Base-by-base conservation (phyloP, 2,797 vertebrate species). In the Microchirus variegatus region DNA sequence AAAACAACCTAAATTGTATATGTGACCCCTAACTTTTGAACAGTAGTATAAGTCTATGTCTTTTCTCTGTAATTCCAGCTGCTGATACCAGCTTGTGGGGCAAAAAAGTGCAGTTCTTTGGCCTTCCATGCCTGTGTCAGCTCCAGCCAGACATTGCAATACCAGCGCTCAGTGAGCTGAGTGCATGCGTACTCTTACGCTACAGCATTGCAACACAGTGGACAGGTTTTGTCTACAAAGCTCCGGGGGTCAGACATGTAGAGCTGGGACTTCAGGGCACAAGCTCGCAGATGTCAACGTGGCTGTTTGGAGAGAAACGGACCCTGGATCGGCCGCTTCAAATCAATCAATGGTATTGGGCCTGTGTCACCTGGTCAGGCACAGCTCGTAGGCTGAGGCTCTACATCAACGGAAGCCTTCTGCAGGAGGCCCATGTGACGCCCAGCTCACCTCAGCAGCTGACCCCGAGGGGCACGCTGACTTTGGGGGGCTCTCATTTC, bases 191-290 rank as follows among this genome's bases (percentile, higher is more conserved):
- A 1, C 73, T 72, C 26, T 47, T 94, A 36, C 58, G 31, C 5
- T 47, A 37, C 10, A 15, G 16, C 0, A 0, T 1, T 5, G 9
- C 5, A 1, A 2, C 83, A 4, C 0, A 42, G 2, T 94, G 92
- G 92, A 93, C 90, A 3, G 93, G 70, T 2, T 94, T 94, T 66
- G 86, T 76, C 50, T 95, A 95, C 69, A 92, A 88, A 77, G 77
- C 75, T 47, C 87, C 70, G 0, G 73, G 67, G 13, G 3, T 2
- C 1, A 2, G 1, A 0, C 0, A 2, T 4, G 67, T 38, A 42
- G 91, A 93, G 61, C 77, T 95, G 56, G 91, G 92, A 18, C 63
- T 95, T 4, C 52, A 19, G 10, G 91, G 92, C 46, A n/a, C 2
- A 1, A 0, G 9, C 1, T 2, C 43, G 6, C 9, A 52, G 0